Conservation (phyloP, 2,113 vertebrate species). For the Lanius ludovicianus region DNA sequence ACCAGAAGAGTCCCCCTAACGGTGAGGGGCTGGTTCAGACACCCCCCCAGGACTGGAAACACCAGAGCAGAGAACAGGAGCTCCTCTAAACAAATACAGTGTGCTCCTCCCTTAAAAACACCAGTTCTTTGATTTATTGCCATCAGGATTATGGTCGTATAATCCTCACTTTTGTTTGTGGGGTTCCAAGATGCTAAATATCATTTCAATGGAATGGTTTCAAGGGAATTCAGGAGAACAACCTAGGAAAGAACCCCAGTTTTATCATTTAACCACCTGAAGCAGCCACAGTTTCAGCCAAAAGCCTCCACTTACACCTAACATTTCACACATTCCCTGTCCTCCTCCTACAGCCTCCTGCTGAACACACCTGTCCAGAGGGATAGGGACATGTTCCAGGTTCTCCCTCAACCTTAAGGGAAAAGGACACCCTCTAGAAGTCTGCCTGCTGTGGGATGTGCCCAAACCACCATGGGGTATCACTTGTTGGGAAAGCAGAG, state of each 20-base stretch:
- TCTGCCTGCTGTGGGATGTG: background rate
- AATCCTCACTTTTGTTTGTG: background rate
- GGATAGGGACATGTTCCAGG: fast-evolving
- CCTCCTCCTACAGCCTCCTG: background rate
- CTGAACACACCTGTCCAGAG: background rate
- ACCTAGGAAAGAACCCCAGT: background rate
- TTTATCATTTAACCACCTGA: background rate
- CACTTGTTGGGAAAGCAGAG: background rate
- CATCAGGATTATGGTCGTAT: background rate
- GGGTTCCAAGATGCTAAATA: background rate
- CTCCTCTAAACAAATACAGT: background rate
- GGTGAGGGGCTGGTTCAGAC: background rate
- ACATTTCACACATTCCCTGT: background rate
- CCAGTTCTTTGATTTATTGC: background rate
- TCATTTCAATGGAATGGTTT: background rate
- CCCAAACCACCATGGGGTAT: background rate
- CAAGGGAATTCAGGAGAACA: background rate
- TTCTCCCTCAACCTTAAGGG: background rate
- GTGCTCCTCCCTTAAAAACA: background rate
- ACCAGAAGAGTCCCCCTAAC: background rate
- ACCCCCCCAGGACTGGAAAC: background rate
- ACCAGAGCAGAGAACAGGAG: background rate
- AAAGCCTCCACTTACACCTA: background rate
- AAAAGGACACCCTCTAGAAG: background rate
- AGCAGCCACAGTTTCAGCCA: background rate